These are phyloP conservation scores for Rhopalosiphum nymphaeae DNA, from an alignment of 2,888 invertebrate genomes.

Conservation along the genomic window DNA sequence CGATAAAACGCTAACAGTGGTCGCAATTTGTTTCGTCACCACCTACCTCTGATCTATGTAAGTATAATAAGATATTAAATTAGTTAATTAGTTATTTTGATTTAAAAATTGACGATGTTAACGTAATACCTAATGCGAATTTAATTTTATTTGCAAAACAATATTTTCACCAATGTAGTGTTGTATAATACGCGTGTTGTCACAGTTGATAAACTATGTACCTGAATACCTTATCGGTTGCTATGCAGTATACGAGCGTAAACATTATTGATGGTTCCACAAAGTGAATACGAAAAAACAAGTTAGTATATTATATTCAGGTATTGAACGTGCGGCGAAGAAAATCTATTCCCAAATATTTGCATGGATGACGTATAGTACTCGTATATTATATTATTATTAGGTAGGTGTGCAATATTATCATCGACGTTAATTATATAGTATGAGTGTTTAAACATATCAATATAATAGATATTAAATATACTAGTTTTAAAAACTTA, in stretches of 20 bases:
- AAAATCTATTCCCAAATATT: neutral
- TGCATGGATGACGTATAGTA: neutral
- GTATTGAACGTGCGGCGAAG: neutral
- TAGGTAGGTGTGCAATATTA: neutral
- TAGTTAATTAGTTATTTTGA: neutral
- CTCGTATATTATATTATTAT: neutral
- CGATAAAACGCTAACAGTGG: neutral
- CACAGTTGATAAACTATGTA: neutral
- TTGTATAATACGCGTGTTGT: neutral
- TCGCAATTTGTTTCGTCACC: neutral
- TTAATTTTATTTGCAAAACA: neutral
- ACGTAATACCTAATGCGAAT: neutral
- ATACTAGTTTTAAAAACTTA: slow-evolving; percentile 1
- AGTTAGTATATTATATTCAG: neutral
- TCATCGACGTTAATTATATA: neutral
- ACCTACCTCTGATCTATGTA: neutral
- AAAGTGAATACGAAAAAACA: neutral
- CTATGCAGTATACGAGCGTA: neutral
- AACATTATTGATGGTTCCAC: neutral
- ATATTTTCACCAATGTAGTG: neutral
- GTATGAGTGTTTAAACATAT: neutral
- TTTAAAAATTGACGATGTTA: neutral
- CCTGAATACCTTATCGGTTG: neutral
- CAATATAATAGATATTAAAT: neutral
- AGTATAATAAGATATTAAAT: neutral